Evolutionary conservation across 2,888 invertebrate species (phyloP), one percentile per base, ranked within the genome.

Genomic region (Strigamia crassipes): DNA sequence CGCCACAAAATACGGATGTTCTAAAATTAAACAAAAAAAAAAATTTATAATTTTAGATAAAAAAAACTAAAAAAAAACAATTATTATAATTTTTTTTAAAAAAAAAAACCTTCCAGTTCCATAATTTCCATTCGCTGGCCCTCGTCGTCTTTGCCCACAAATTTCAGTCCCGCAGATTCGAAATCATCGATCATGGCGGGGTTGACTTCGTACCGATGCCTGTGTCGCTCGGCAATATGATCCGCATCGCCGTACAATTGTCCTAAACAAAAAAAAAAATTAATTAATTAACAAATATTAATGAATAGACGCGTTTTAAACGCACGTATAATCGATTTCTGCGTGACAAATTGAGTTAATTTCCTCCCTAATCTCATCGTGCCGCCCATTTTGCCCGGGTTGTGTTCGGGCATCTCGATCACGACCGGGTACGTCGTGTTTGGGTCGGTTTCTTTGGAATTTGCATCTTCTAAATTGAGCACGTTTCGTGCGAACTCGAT

Each of bases 401-500:
- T 96, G 88, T 99, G 97, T 89, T 99, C 99, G 0, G 99, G 98
- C 99, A 99, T 99, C 86, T 99, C 98, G 83, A 99, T 94, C 84
- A 89, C 95, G 56, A 98, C 90, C 41, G 95, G 94, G 88, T 94
- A 89, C 46, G 89, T 89, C 13, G 94, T 92, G 2, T 92, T 89
- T 0, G 93, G 91, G 85, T 93, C 91, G 51, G 95, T 92, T 89
- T 99, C 99, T 0, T 94, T 94, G 2, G 94, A 94, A 86, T 96
- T 93, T 0, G 98, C 97, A 84, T 92, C 93, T 81, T 91, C 89
- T 82, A 94, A 88, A 0, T 91, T 90, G 0, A 97, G 88, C 0
- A 94, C 94, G 87, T 96, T 96, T 81, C 97, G 85, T 0, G 97
- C 93, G 87, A 94, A 98, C 89, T 99, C 99, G 85, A 99, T 94